Conservation (phyloP, 2,113 vertebrate species). For the Pluvianellus socialis region DNA sequence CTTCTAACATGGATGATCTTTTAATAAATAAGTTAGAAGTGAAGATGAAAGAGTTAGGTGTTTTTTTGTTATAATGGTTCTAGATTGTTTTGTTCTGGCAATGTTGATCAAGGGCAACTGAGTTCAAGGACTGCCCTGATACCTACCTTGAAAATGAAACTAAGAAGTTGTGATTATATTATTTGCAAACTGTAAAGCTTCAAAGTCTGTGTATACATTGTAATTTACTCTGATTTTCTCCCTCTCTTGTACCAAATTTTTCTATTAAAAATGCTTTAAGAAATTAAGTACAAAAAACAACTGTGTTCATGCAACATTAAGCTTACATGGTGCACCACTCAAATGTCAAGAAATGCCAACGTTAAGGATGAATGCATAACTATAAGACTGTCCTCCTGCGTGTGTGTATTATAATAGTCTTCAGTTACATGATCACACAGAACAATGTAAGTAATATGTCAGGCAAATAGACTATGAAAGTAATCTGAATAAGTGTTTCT, state of each 20-base stretch:
- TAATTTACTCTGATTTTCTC: background rate
- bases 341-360: background rate
- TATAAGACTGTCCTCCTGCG: background rate
- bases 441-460: background rate
- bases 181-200: background rate
- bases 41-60: background rate
- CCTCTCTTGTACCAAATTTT: background rate
- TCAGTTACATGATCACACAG: background rate
- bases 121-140: background rate
- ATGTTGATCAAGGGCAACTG: background rate
- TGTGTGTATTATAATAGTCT: background rate
- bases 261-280: background rate
- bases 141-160: background rate
- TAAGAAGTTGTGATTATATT: background rate
- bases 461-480: background rate
- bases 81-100: background rate
- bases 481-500: background rate
- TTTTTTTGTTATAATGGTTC: background rate
- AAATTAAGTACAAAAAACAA: background rate
- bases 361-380: background rate
- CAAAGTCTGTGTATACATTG: fast-evolving
- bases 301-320: background rate
- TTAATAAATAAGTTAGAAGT: background rate
- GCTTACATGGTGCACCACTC: background rate
- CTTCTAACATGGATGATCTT: background rate